Conservation (phyloP, 2,888 invertebrate genomes). For the Tetramorium bicarinatum region DNA sequence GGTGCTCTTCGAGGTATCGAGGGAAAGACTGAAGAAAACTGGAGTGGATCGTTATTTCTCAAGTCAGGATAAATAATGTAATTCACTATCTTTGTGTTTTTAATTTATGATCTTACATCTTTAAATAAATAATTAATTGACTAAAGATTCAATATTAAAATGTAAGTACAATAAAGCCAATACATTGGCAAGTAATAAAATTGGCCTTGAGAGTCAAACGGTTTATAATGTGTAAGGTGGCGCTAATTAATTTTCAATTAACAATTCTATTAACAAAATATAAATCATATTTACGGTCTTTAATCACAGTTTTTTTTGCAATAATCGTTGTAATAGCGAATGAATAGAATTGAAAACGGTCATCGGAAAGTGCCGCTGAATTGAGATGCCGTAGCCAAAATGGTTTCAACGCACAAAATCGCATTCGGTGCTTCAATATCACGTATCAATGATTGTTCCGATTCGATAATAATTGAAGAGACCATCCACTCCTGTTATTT, state of each 20-base stretch:
- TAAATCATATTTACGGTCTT: not conserved
- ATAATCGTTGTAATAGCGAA: not conserved
- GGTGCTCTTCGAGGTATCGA: not conserved
- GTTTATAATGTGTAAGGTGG: too few species aligned
- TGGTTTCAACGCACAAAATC: not conserved
- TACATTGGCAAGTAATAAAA: too few species aligned
- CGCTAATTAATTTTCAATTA: too few species aligned
- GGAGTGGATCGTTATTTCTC: constrained; percentile 14
- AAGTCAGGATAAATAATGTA: constrained; percentile 17
- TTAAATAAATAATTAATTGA: not conserved
- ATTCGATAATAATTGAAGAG: constrained; percentile 12
- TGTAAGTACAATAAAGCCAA: too few species aligned
- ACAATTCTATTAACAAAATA: too few species aligned
- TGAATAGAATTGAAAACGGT: not conserved
- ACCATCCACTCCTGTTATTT: not conserved
- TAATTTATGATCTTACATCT: not conserved
- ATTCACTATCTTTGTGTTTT: constrained; percentile 4
- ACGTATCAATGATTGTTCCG: constrained; percentile 5
- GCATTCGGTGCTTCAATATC: not conserved
- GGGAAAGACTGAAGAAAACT: not conserved
- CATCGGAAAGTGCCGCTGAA: not conserved
- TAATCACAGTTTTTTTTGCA: not conserved
- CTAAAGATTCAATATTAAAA: too few species aligned
- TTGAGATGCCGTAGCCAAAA: not conserved
- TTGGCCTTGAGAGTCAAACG: too few species aligned